Percentiles rank a stretch among this genome's conserved stretches.
phyloP scores from a whole-genome alignment of 2,113 vertebrate genomes.

The Nycticebus coucang region DNA sequence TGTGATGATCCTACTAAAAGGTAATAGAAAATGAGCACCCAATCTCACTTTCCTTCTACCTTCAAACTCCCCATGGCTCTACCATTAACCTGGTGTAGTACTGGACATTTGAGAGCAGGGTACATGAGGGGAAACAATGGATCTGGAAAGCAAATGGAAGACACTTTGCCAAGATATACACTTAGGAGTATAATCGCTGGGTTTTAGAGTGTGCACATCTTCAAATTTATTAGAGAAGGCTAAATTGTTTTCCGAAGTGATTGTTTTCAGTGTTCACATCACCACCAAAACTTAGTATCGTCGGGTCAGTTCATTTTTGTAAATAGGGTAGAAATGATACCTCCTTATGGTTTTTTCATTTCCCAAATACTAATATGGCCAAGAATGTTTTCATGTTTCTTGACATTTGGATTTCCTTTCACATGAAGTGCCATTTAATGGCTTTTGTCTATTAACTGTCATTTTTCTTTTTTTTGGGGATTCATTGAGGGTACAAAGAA shows the following conservation, averaged over 20 bases:
- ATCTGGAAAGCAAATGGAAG: background rate
- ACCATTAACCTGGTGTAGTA: background rate
- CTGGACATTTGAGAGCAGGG: background rate
- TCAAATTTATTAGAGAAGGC: background rate
- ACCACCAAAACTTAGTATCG: background rate
- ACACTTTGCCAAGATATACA: background rate
- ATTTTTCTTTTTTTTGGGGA: no score
- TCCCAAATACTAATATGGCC: background rate
- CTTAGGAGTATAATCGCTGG: background rate
- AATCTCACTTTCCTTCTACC: background rate
- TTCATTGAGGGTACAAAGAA: no score
- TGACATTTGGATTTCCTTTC: background rate
- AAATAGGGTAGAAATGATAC: background rate
- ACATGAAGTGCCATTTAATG: background rate
- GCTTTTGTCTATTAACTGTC: background rate
- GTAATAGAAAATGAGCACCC: background rate
- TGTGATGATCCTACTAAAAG: background rate
- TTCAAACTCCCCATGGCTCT: background rate
- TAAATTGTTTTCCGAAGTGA: conserved; percentile 22
- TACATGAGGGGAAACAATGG: background rate
- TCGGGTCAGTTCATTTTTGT: background rate
- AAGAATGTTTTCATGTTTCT: background rate
- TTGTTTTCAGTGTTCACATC: background rate
- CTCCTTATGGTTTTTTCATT: background rate
- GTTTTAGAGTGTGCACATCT: background rate